Percentiles rank a stretch among this genome's conserved stretches.
These are phyloP conservation scores for Phenganax subtilis DNA, from an alignment of 92 coral and sea anemone species.

Conservation along the genomic window DNA sequence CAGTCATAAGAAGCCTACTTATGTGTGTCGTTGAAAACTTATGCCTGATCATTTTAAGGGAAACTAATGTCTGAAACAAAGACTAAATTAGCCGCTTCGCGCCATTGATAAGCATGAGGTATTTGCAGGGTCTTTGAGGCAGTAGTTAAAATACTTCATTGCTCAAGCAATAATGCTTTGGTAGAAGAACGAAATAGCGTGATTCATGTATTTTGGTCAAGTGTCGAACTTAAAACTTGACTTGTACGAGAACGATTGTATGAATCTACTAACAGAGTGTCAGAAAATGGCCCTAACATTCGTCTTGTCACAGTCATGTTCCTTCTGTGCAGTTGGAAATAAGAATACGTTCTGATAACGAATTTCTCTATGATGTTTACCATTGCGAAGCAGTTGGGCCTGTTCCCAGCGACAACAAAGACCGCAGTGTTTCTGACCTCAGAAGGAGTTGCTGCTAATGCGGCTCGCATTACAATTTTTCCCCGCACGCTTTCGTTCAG, in stretches of 20 bases:
- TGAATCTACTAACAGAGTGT: neutral
- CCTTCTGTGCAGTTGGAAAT: neutral
- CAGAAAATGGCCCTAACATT: conserved; percentile 1
- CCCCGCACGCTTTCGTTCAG: neutral
- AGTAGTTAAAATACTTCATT: too few species aligned
- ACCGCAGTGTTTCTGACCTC: conserved; percentile 37
- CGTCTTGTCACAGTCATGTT: neutral
- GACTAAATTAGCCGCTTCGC: too few species aligned
- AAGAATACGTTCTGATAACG: neutral
- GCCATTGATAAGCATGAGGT: too few species aligned
- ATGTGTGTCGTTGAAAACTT: too few species aligned
- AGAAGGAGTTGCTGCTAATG: conserved; percentile 8
- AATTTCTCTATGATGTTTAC: neutral
- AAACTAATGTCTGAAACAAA: neutral
- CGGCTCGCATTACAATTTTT: conserved; percentile 34
- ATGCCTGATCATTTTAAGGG: neutral
- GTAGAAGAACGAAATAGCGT: too few species aligned
- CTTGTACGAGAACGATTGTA: neutral
- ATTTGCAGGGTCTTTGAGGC: too few species aligned
- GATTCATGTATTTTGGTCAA: neutral
- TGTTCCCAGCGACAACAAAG: conserved; percentile 33
- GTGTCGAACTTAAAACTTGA: neutral
- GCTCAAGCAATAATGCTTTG: too few species aligned
- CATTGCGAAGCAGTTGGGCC: neutral
- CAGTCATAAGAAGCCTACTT: too few species aligned